phyloP scores from a whole-genome alignment of 2,797 vertebrate genomes.

The Sebastes minor region DNA sequence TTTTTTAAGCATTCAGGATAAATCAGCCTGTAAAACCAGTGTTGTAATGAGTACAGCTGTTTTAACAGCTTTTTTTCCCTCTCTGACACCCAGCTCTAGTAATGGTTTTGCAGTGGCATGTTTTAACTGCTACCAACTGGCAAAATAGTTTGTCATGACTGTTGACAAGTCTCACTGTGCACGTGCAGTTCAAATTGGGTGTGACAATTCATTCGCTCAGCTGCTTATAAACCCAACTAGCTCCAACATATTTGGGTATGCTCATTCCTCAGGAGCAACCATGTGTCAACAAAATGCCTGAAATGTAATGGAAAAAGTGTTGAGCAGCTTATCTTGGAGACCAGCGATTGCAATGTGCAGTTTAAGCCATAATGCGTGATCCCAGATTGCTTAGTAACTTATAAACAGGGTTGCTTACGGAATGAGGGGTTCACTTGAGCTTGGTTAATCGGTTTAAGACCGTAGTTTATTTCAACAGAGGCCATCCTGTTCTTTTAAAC shows the following conservation, averaged over 20 bases:
- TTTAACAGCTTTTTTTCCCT: neutral
- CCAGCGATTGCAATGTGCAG: neutral
- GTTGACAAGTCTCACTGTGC: constrained; percentile 23
- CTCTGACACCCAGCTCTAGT: neutral
- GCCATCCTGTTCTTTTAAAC: constrained; percentile 23
- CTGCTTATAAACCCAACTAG: neutral
- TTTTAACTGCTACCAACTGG: constrained; percentile 26
- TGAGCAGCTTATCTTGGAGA: neutral
- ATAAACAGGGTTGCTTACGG: neutral
- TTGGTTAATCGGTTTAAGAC: constrained; percentile 32
- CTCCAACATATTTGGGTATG: neutral
- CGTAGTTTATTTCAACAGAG: constrained; percentile 28
- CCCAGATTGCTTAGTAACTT: neutral
- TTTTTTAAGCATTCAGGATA: neutral
- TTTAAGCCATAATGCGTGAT: neutral
- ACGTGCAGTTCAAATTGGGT: constrained; percentile 20
- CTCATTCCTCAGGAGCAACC: neutral
- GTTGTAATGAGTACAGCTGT: neutral
- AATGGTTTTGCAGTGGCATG: constrained; percentile 2
- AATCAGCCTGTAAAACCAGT: neutral
- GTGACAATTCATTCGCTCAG: constrained; percentile 9
- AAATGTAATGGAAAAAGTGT: neutral
- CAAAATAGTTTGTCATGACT: constrained; percentile 22
- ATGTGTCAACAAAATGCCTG: constrained; percentile 4
- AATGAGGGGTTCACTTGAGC: neutral